Evolutionary conservation across 2,888 invertebrate genomes (phyloP), one percentile per base, ranked within the genome.

Genomic region (Nephrotoma guestfalica): DNA sequence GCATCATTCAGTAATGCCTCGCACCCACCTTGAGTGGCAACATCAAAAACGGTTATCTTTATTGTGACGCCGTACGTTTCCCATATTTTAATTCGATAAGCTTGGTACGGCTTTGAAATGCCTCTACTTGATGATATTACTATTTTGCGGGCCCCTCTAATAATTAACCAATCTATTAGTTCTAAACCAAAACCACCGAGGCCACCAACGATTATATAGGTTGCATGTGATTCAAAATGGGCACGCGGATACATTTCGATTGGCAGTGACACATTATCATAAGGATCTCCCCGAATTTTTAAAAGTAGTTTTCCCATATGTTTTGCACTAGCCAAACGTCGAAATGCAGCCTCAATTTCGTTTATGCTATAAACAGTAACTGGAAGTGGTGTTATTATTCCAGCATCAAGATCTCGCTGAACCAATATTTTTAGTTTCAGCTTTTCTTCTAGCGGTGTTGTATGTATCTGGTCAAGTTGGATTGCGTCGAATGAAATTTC

Each of bases 401-500:
- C 30, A 30, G 30, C 30, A 30, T 30, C 30, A 30, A 30, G 4
- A 93, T 91, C 0, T 30, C 3, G 2, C 3, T 30, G 30, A 3
- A 30, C 30, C 2, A 47, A 2, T 3, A 47, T 47, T 47, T 13
- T 47, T 2, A 13, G 2, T 47, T 13, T 4, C 47, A 47, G 0
- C 2, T 47, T 11, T 0, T 47, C 93, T 41, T 93, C 93, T 18
- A 91, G 90, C n/a, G n/a, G n/a, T n/a, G n/a, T n/a, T n/a, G n/a
- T n/a, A n/a, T n/a, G 2, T 92, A 88, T 18, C 92, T 93, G 93
- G 89, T 97, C 97, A 87, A 97, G 92, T 89, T 96, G 93, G 43
- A 97, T 93, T 6, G 96, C 96, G 89, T 96, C 95, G 91, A 97
- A 96, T 88, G 94, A 94, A 41, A 95, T 92, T 89, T 96, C 95